phyloP scores from a whole-genome alignment of 2,888 invertebrate genomes.

The Serripes groenlandicus region DNA sequence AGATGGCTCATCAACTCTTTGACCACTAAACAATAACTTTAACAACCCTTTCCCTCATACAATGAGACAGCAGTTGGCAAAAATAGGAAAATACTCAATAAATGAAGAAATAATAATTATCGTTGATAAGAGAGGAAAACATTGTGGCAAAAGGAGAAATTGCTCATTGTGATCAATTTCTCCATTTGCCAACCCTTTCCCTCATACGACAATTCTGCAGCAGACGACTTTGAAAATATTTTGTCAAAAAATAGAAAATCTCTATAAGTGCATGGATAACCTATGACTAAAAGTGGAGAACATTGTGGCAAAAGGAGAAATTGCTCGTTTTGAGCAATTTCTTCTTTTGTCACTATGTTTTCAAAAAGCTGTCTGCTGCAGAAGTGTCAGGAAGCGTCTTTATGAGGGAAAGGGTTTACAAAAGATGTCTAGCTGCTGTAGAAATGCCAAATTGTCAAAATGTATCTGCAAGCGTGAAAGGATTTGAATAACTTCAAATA shows the following conservation, averaged over 20 bases:
- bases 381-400: neutral
- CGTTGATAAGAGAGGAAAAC: neutral
- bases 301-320: neutral
- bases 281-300: neutral
- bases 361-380: neutral
- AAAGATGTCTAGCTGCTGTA: too few relatives aligned
- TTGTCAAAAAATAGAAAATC: neutral
- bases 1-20: too few relatives aligned
- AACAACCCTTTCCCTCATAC: too few relatives aligned
- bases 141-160: neutral
- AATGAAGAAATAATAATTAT: too few relatives aligned
- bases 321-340: neutral
- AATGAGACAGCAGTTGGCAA: too few relatives aligned
- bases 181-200: neutral
- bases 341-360: neutral
- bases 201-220: neutral
- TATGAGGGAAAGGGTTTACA: neutral
- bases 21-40: too few relatives aligned
- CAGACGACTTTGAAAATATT: neutral
- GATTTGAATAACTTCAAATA: too few relatives aligned
- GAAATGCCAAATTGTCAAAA: too few relatives aligned
- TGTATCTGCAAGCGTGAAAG: too few relatives aligned
- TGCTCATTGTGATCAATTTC: neutral
- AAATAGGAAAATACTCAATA: too few relatives aligned
- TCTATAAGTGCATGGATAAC: neutral